Conservation (phyloP, 2,113 vertebrate genomes). For the Neolamprologus kungweensis region DNA sequence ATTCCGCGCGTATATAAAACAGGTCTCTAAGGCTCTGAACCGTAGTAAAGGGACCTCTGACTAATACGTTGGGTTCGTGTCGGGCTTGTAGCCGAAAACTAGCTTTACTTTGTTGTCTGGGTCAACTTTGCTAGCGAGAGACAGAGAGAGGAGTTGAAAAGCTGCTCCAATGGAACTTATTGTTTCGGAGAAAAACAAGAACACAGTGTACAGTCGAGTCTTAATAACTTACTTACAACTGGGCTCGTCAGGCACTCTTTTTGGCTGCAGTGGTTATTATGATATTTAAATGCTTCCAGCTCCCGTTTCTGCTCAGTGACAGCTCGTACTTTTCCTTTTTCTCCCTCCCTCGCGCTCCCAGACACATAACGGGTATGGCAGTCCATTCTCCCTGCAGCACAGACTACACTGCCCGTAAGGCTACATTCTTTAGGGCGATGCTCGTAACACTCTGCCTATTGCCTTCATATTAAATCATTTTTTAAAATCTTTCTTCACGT, state of each 20-base stretch:
- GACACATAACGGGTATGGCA: no score
- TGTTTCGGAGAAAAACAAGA: rapidly evolving
- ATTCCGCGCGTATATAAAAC: not conserved
- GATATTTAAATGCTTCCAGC: no score
- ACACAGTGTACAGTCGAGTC: not conserved
- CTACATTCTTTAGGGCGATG: no score
- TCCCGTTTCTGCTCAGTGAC: no score
- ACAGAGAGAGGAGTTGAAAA: not conserved
- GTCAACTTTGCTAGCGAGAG: not conserved
- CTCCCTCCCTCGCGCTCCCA: no score
- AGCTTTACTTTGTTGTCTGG: not conserved
- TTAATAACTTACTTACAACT: not conserved
- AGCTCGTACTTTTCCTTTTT: no score
- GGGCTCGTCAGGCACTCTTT: rapidly evolving
- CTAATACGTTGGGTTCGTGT: rapidly evolving
- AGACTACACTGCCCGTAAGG: no score
- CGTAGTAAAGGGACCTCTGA: not conserved
- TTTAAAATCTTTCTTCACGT: no score
- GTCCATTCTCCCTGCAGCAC: no score
- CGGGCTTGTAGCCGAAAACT: rapidly evolving
- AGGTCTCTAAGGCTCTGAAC: rapidly evolving
- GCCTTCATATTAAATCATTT: no score
- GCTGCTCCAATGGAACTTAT: rapidly evolving
- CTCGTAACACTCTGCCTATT: no score
- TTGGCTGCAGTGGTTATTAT: no score